Evolutionary conservation across 2,113 vertebrate genomes (phyloP).

Genomic region (Phoxinus phoxinus): DNA sequence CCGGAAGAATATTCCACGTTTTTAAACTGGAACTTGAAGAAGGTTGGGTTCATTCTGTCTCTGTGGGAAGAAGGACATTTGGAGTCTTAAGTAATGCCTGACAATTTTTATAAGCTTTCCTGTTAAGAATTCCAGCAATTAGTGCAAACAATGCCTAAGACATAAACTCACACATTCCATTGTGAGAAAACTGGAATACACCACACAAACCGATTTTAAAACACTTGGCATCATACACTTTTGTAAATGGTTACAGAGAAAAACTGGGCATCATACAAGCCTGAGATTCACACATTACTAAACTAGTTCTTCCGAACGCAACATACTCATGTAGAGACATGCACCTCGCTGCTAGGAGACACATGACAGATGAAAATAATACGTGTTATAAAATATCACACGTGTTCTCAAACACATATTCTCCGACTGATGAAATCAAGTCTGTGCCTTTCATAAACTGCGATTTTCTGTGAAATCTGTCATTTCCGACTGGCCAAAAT

Average conservation of each 20-base stretch:
- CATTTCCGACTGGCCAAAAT: not conserved
- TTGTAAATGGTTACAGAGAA: not conserved
- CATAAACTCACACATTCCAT: not conserved
- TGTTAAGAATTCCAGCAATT: too few relatives aligned
- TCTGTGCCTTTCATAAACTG: too few relatives aligned
- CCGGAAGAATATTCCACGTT: slow-evolving; percentile 97
- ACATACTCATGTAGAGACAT: too few relatives aligned
- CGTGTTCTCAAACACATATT: too few relatives aligned
- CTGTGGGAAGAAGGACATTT: slow-evolving; percentile 68
- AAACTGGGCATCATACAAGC: not conserved
- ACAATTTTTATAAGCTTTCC: too few relatives aligned
- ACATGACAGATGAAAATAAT: too few relatives aligned
- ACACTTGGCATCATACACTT: not conserved
- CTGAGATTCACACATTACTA: not conserved
- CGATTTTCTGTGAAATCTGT: too few relatives aligned
- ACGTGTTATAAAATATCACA: too few relatives aligned
- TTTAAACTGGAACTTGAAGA: slow-evolving; percentile 97
- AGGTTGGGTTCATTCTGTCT: slow-evolving; percentile 87
- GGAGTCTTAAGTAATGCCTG: not conserved
- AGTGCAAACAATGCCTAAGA: too few relatives aligned
- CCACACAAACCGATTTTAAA: not conserved
- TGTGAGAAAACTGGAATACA: not conserved
- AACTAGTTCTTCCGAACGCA: not conserved
- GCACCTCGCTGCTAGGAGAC: too few relatives aligned
- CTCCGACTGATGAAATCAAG: too few relatives aligned